Percentiles rank a stretch among this genome's conserved stretches.
These are phyloP conservation scores for Anisognathus igniventris DNA, from an alignment of 2,797 vertebrate species.

Conservation along the genomic window DNA sequence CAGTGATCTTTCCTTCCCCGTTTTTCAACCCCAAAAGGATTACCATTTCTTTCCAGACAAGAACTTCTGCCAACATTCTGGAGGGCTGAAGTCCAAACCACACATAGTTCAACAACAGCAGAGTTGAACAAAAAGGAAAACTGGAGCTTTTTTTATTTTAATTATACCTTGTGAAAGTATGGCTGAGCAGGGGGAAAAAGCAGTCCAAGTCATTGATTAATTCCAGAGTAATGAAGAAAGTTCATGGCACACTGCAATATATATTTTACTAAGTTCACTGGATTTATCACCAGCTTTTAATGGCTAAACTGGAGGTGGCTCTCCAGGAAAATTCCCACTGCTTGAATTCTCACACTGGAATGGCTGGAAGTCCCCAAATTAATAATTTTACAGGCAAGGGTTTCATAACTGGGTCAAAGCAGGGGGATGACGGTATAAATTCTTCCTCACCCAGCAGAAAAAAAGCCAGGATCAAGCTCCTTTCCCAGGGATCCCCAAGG, in stretches of 20 bases:
- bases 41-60: slow-evolving; percentile 63
- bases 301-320: background rate
- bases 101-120: slow-evolving; percentile 53
- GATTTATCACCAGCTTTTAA: background rate
- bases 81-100: slow-evolving; percentile 55
- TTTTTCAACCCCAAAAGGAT: slow-evolving; percentile 50
- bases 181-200: background rate
- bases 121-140: slow-evolving; percentile 47
- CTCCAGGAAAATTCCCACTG: background rate
- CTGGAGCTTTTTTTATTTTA: background rate
- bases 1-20: background rate
- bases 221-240: background rate
- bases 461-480: background rate
- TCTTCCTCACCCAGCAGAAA: slow-evolving; percentile 14
- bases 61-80: slow-evolving; percentile 49
- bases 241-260: background rate
- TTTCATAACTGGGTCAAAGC: slow-evolving; percentile 36
- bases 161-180: slow-evolving; percentile 37
- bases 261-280: background rate
- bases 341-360: background rate
- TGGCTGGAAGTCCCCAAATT: background rate
- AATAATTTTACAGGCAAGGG: background rate
- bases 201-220: slow-evolving; percentile 23
- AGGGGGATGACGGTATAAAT: background rate
- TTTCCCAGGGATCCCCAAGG: slow-evolving; percentile 26